A percentile compares a stretch with the other conserved stretches of the same genome.
Evolutionary conservation across 35 echinoderm and acorn worm species (phyloP).

Genomic region (Lytechinus variegatus): DNA sequence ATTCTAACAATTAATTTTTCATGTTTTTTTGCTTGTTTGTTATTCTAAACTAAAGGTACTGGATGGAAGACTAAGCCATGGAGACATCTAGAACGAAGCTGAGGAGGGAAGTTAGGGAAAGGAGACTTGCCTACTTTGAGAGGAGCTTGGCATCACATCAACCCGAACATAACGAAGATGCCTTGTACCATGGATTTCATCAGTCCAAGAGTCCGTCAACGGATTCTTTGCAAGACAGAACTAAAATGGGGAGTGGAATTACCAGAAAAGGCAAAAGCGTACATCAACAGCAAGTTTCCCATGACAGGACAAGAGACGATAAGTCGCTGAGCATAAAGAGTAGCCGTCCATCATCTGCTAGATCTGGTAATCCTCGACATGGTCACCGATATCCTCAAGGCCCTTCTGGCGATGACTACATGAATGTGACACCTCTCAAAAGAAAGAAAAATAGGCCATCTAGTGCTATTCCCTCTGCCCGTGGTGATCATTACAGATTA

Average conservation of each 20-base stretch:
- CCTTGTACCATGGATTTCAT: background rate
- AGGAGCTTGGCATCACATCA: background rate
- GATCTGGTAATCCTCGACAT: background rate
- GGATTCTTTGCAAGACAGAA: background rate
- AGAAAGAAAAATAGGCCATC: background rate
- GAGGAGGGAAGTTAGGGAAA: conserved; percentile 67
- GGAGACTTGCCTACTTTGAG: conserved; percentile 82
- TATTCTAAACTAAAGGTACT: background rate
- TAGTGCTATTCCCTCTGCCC: background rate
- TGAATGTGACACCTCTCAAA: background rate
- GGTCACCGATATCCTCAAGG: background rate
- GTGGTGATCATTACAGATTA: background rate
- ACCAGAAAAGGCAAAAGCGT: background rate
- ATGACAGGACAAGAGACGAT: background rate
- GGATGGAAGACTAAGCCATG: conserved; percentile 40
- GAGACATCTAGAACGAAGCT: conserved; percentile 75
- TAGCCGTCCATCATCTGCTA: background rate
- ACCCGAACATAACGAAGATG: background rate
- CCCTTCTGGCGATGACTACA: background rate
- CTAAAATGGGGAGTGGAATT: background rate
- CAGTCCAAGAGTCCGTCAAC: background rate
- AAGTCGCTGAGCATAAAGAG: background rate
- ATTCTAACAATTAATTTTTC: background rate
- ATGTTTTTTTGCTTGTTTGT: background rate
- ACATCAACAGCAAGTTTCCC: background rate